Evolutionary conservation across 2,113 vertebrate genomes (phyloP).

Genomic region (Cebidichthys violaceus): DNA sequence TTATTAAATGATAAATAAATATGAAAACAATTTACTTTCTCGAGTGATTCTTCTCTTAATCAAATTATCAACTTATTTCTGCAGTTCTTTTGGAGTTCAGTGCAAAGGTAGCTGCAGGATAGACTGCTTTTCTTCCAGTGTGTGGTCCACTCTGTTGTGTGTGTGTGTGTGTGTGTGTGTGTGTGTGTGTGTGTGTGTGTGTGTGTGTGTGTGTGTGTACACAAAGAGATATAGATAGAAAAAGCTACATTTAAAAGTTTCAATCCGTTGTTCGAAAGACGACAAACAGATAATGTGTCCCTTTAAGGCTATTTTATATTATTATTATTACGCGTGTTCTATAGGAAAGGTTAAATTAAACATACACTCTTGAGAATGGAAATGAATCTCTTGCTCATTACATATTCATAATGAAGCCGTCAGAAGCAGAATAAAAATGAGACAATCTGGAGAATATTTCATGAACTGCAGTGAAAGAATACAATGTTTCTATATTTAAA

Average conservation of each 20-base stretch:
- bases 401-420: slow-evolving; percentile 30
- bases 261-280: slow-evolving; percentile 17
- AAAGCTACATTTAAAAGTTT: not conserved
- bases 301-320: slow-evolving; percentile 42
- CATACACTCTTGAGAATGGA: slow-evolving; percentile 52
- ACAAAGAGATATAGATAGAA: not conserved
- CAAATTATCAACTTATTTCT: not conserved
- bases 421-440: slow-evolving; percentile 36
- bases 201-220: not conserved
- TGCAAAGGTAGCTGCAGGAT: not conserved
- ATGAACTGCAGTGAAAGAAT: slow-evolving; percentile 1
- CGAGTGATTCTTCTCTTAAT: not conserved
- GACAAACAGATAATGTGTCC: not conserved
- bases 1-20: not conserved
- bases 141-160: not conserved
- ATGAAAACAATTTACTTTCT: not conserved
- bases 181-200: not conserved
- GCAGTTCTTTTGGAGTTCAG: not conserved
- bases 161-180: not conserved
- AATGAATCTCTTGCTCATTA: slow-evolving; percentile 53
- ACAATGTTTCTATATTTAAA: not conserved
- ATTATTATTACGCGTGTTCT: slow-evolving; percentile 35
- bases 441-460: slow-evolving; percentile 15
- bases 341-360: slow-evolving; percentile 60
- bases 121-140: not conserved